Evolutionary conservation across 2,888 invertebrate species (phyloP), one percentile per base, ranked within the genome.

Genomic region (Agriopis marginaria): DNA sequence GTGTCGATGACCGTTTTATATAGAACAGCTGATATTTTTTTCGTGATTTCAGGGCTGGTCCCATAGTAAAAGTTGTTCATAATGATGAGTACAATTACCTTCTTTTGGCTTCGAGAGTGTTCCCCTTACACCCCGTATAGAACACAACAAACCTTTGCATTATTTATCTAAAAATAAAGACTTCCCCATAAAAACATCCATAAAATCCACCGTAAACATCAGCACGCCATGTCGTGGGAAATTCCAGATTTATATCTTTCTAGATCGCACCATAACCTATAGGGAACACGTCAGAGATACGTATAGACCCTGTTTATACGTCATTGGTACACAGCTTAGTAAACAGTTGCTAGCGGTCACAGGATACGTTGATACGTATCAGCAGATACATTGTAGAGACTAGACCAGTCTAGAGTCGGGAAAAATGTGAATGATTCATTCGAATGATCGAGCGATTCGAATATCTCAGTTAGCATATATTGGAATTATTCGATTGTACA

Each of bases 121-220:
- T n/a, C n/a, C n/a, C n/a, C n/a, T n/a, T n/a, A n/a, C n/a, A n/a
- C n/a, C n/a, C n/a, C n/a, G n/a, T n/a, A 45, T 58, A 32, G 45
- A 45, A 9, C 58, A 58, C n/a, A 45, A 32, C 58, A 58, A 45
- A 56, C 55, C 10, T 9, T 8, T 47, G 45, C 58, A 58, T 58
- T 45, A 58, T 45, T 45, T 47, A 63, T 63, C 55, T 44, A 55
- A 63, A 63, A 63, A 63, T 55, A 63, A 49, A 47, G 14, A 56
- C 14, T 45, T 58, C 58, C 12, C 45, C 45, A 40, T 47, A 45
- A 58, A 58, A 58, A 45, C 58, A 32, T 45, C 58, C 45, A 23
- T 58, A 58, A 58, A 45, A 45, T 58, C 7, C 45, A 12, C 45
- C 58, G n/a, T 58, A 58, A 58, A 45, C 45, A 11, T 32, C 32